Evolutionary conservation across 2,113 vertebrate species (phyloP), one percentile per base, ranked within the genome.

Genomic region (Pardalotus punctatus): DNA sequence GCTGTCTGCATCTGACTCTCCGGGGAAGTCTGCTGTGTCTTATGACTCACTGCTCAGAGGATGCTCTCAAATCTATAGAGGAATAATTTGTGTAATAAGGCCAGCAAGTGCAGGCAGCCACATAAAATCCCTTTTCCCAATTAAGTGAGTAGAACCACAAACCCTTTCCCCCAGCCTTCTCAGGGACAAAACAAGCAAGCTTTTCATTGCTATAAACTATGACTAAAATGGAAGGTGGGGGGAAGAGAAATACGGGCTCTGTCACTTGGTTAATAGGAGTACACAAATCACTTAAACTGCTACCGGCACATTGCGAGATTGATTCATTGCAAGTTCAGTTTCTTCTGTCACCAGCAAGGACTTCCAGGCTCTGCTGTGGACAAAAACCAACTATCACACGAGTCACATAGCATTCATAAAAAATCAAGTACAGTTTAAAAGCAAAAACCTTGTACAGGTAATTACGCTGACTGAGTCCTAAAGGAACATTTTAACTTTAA

Each of bases 31-130:
- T 86, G 22, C 11, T 72, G 48, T 66, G 45, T 5, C 23, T 58
- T 78, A 62, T 35, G 50, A 77, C 67, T 95, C 87, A 81, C 29
- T 73, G 74, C 72, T 86, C 62, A 92, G 76, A 83, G 83, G 69
- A 82, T 38, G 53, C 74, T 90, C 74, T 92, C 42, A 51, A 54
- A 77, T 48, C 88, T 71, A 56, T 4, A 73, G 57, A 87, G 38
- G 70, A 91, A 65, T 74, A 86, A 93, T 36, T 79, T 18, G 8
- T 21, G 62, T 54, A 61, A 77, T 15, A 92, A 80, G 72, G 83
- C 86, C 80, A 95, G 88, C 69, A 78, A 92, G 80, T 71, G 38
- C 69, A 94, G 56, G 67, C 53, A 90, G 58, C 38, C 80, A 88
- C 60, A 62, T 74, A 77, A 80, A 92, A 92, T 47, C 61, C 45